A percentile compares a stretch with the other conserved stretches of the same genome.
Conservation (phyloP, 2,888 invertebrate genomes). For the Cerceris rybyensis region DNA sequence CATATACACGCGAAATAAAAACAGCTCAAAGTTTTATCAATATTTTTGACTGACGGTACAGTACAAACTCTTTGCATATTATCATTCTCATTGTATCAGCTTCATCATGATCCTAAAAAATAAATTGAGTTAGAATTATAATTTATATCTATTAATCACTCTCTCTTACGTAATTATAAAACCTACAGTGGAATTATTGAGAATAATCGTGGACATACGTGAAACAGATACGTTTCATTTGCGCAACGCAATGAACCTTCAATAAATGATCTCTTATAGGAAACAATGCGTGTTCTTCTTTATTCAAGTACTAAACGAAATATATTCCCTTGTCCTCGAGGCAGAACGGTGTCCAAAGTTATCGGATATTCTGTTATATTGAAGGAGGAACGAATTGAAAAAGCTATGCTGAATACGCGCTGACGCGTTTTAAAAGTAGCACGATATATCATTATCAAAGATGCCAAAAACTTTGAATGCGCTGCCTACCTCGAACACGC, state of each 20-base stretch:
- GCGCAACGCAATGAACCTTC: neutral
- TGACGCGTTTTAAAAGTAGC: constrained; percentile 67
- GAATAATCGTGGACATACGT: too few relatives aligned
- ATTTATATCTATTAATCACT: too few relatives aligned
- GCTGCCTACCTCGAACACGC: constrained; percentile 49
- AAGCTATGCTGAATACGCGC: constrained; percentile 54
- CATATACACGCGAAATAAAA: too few relatives aligned
- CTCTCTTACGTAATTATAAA: too few relatives aligned
- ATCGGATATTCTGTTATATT: constrained; percentile 57
- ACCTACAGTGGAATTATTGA: too few relatives aligned
- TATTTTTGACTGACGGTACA: neutral
- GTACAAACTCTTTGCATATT: neutral
- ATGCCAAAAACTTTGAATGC: constrained; percentile 72
- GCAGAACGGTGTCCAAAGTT: constrained; percentile 35
- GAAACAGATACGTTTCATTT: neutral
- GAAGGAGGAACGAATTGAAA: constrained; percentile 44
- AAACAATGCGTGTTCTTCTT: neutral
- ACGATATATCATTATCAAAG: constrained; percentile 72
- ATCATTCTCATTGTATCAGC: neutral
- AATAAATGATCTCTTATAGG: constrained; percentile 5
- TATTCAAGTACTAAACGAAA: constrained; percentile 17
- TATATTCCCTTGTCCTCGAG: constrained; percentile 22
- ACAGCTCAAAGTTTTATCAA: neutral
- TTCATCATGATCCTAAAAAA: too few relatives aligned
- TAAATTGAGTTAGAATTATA: too few relatives aligned